Conservation (phyloP, 2,888 invertebrate species). For the Hipparchia semele region DNA sequence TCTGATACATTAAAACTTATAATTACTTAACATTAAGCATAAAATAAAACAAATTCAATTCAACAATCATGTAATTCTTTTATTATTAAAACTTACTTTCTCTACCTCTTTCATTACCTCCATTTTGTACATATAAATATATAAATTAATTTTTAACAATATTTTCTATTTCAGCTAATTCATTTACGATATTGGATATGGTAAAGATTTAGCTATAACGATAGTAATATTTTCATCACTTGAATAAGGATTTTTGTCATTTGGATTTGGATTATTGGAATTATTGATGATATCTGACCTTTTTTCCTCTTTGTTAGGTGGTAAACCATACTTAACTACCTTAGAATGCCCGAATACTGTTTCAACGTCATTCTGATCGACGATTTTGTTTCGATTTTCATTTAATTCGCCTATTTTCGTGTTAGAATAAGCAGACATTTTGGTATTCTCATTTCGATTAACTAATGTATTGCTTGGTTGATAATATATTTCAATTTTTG, state of each 20-base stretch:
- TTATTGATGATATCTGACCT: background rate
- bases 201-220: conserved; percentile 11
- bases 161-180: background rate
- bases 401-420: conserved; percentile 26
- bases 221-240: conserved; percentile 3
- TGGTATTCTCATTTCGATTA: conserved; percentile 15
- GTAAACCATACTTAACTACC: conserved; percentile 60
- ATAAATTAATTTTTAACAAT: background rate
- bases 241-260: background rate
- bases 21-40: too few relatives aligned
- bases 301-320: background rate
- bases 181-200: conserved; percentile 2
- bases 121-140: background rate
- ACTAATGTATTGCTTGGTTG: conserved; percentile 15
- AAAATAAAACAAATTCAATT: too few relatives aligned
- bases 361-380: conserved; percentile 48
- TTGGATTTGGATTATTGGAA: too few relatives aligned
- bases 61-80: too few relatives aligned
- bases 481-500: conserved; percentile 13
- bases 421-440: conserved; percentile 26
- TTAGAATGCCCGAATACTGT: conserved; percentile 66
- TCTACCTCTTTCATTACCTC: too few relatives aligned
- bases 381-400: conserved; percentile 29
- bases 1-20: too few relatives aligned
- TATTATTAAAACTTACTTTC: too few relatives aligned